Evolutionary conservation across 1,140 invertebrate genomes (phyloP).

Genomic region (Trachymyrmex cornetzi): DNA sequence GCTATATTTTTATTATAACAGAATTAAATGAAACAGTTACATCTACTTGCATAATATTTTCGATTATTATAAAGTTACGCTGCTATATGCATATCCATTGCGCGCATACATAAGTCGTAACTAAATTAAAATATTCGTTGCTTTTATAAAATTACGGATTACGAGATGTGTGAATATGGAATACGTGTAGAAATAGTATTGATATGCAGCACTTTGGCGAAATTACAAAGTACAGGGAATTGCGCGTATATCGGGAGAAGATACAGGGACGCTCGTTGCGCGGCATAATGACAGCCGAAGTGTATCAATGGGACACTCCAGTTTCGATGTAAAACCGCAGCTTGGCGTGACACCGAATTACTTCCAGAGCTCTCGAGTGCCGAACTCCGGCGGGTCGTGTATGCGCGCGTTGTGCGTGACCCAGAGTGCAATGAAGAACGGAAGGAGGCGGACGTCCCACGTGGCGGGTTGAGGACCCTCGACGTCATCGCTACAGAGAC

Average conservation of each 20-base stretch:
- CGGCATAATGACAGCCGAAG: constrained; percentile 53
- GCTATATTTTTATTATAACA: constrained; percentile 4
- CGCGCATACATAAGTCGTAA: background rate
- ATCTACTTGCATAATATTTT: constrained; percentile 6
- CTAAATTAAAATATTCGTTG: constrained; percentile 23
- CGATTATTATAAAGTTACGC: constrained; percentile 3
- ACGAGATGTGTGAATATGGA: background rate
- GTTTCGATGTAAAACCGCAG: constrained; percentile 83
- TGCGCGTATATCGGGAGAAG: constrained; percentile 13
- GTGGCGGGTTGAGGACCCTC: constrained; percentile 82
- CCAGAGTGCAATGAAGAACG: constrained; percentile 70
- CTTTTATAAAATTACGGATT: constrained; percentile 30
- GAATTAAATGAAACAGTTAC: background rate
- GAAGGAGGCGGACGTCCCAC: constrained; percentile 75
- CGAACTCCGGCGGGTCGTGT: constrained; percentile 55
- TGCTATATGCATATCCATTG: background rate
- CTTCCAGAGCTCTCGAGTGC: constrained; percentile 77
- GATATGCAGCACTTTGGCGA: background rate
- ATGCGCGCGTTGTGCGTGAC: constrained; percentile 56
- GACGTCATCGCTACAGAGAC: constrained; percentile 79
- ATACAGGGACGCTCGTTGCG: constrained; percentile 14
- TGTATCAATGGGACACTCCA: constrained; percentile 76
- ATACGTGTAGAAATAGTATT: background rate
- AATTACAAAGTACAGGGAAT: constrained; percentile 28
- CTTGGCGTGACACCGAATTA: constrained; percentile 84